Base-by-base conservation (phyloP, 2,888 invertebrate genomes). In the Liposcelis brunnea region DNA sequence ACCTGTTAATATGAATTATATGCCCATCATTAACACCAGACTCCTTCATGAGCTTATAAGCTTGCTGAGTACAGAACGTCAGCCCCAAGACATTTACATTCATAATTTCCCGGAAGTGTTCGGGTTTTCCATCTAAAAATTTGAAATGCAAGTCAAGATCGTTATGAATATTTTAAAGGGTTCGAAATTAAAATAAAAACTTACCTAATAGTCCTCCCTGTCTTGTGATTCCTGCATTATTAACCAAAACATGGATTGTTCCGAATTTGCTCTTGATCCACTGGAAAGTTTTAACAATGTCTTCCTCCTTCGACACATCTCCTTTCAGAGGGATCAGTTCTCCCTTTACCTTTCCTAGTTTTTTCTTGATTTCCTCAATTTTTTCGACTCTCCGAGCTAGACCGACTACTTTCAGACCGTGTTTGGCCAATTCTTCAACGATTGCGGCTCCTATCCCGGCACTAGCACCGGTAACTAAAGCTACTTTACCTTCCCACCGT, bases 201-300 rank as follows among this genome's bases (percentile, higher is more conserved):
- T 18, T 48, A 53, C 58, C 55, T 26, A 51, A 48, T 42, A 61
- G 47, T 14, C 46, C 49, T 14, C 52, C 53, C 4, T 48, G 26
- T 8, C 44, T 36, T 2, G 48, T n/a, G 3, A 56, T 12, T 2
- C 61, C 63, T n/a, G 62, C 62, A 46, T 61, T 61, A 43, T 64
- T 64, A 26, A 53, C 50, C 5, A 53, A 44, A 7, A 51, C 48
- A 37, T 52, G 50, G 8, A 53, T 15, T 2, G 48, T 48, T 2
- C 50, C 50, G 31, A 52, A 47, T 3, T 46, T 45, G 10, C 49
- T 42, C 10, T 50, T 45, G 8, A 51, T 44, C 42, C 45, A 47
- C 15, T 47, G 15, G 37, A 53, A 50, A 1, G 49, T 44, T 8
- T 34, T 36, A 4, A 46, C 37, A 2, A 52, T 43, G 10, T 53